phyloP scores from a whole-genome alignment of 2,797 vertebrate species.

The Falco peregrinus region DNA sequence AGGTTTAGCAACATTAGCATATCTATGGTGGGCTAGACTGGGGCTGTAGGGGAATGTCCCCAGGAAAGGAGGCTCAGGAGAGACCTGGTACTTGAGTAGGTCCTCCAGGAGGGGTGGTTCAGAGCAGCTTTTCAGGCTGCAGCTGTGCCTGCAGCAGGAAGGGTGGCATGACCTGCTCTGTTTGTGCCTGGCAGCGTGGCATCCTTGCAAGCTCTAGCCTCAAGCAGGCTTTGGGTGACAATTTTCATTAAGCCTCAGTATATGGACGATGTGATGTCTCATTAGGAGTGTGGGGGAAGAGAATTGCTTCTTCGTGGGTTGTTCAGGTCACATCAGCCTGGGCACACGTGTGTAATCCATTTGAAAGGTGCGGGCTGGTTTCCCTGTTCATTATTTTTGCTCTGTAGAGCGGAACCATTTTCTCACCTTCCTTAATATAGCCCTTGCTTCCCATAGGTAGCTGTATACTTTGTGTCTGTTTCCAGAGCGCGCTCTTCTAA shows the following conservation, averaged over 20 bases:
- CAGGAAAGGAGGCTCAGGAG: background rate
- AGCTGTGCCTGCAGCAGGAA: background rate
- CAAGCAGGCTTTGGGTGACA: background rate
- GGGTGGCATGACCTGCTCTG: background rate
- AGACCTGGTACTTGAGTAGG: background rate
- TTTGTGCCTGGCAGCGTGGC: background rate
- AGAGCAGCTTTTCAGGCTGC: background rate
- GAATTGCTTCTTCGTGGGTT: background rate
- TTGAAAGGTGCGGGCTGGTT: background rate
- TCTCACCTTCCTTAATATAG: background rate
- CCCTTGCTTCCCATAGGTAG: background rate
- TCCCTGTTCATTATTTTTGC: constrained; percentile 20
- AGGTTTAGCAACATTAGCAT: background rate
- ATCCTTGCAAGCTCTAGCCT: background rate
- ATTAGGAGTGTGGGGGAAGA: background rate
- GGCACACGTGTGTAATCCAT: background rate
- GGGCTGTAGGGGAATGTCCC: background rate
- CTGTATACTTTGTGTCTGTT: background rate
- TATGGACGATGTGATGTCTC: background rate
- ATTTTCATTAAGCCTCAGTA: background rate
- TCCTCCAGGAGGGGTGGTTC: background rate
- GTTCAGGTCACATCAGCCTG: background rate
- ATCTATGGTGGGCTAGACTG: background rate
- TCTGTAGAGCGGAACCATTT: background rate
- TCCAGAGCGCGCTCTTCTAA: background rate